phyloP scores from a whole-genome alignment of 2,888 invertebrate genomes.

The Dascillus cervinus region DNA sequence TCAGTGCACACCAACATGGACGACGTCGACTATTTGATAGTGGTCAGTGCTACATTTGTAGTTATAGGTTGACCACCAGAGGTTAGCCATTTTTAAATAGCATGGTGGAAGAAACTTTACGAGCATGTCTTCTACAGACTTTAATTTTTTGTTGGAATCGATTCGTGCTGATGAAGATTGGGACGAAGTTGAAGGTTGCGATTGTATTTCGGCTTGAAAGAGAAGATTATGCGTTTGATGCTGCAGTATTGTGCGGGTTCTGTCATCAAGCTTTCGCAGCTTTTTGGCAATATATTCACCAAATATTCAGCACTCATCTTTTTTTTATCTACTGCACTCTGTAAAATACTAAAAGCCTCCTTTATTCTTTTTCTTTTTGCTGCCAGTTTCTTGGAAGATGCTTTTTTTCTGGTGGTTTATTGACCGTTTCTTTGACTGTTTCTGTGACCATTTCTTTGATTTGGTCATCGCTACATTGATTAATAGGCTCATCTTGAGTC shows the following conservation, averaged over 20 bases:
- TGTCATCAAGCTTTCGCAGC: slow-evolving; percentile 43
- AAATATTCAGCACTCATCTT: slow-evolving; percentile 45
- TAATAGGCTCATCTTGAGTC: too few relatives aligned
- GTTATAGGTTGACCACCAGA: slow-evolving; percentile 4
- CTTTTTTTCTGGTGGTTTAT: too few relatives aligned
- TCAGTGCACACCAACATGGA: too few relatives aligned
- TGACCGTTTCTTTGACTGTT: too few relatives aligned
- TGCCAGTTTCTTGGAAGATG: not conserved
- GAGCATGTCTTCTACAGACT: slow-evolving; percentile 7
- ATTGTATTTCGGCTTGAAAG: slow-evolving; percentile 1
- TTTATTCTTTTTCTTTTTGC: slow-evolving; percentile 1
- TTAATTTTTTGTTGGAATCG: slow-evolving; percentile 5
- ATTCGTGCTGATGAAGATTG: slow-evolving; percentile 4
- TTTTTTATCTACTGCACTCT: slow-evolving; percentile 26
- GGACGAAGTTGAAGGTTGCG: not conserved
- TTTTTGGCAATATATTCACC: slow-evolving; percentile 45
- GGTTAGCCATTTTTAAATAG: slow-evolving; percentile 6
- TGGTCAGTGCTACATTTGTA: too few relatives aligned
- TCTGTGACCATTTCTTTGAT: too few relatives aligned
- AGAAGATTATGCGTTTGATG: slow-evolving; percentile 42
- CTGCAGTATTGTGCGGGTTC: slow-evolving; percentile 44
- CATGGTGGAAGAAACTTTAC: slow-evolving; percentile 7
- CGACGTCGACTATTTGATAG: too few relatives aligned
- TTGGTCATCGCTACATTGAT: too few relatives aligned
- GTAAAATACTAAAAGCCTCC: slow-evolving; percentile 1